These are phyloP conservation scores for Drosophila nikananu DNA, from an alignment of 1,140 invertebrate species.

Conservation along the genomic window DNA sequence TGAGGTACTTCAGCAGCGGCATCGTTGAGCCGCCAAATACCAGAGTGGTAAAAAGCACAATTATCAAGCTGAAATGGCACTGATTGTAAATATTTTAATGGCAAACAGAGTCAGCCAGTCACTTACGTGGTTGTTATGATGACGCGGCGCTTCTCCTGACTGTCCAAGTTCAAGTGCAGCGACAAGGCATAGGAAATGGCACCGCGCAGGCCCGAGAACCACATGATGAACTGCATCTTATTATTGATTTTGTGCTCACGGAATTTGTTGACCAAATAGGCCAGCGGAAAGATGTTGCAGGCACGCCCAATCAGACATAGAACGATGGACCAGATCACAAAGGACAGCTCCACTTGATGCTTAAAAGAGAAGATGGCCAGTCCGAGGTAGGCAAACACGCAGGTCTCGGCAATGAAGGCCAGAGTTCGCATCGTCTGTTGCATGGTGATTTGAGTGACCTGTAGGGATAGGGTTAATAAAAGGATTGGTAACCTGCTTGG, in stretches of 20 bases:
- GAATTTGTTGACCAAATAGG: constrained; percentile 97
- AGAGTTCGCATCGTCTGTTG: constrained; percentile 99
- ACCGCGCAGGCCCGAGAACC: constrained; percentile 98
- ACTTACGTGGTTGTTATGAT: constrained; percentile 96
- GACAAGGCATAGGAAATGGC: constrained; percentile 99
- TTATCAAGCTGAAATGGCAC: constrained; percentile 89
- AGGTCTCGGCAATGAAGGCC: constrained; percentile 99
- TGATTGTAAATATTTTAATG: neutral
- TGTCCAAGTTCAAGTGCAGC: constrained; percentile 96
- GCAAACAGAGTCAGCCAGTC: neutral
- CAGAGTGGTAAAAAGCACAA: constrained; percentile 97
- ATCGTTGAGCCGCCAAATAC: constrained; percentile 98
- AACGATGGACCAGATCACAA: constrained; percentile 97
- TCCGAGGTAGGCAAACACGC: constrained; percentile 99
- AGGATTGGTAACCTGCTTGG: neutral
- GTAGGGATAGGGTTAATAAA: neutral
- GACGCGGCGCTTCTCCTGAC: constrained; percentile 95
- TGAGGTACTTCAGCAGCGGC: constrained; percentile 95
- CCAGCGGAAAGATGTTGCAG: constrained; percentile 98
- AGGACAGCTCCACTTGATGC: constrained; percentile 92
- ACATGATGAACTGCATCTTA: constrained; percentile 99
- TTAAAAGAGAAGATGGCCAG: constrained; percentile 98
- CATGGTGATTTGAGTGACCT: constrained; percentile 99
- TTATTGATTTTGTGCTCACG: constrained; percentile 98
- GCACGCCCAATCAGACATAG: constrained; percentile 97